These are phyloP conservation scores for Halcyon badia DNA, from an alignment of 2,797 vertebrate species.

Conservation along the genomic window DNA sequence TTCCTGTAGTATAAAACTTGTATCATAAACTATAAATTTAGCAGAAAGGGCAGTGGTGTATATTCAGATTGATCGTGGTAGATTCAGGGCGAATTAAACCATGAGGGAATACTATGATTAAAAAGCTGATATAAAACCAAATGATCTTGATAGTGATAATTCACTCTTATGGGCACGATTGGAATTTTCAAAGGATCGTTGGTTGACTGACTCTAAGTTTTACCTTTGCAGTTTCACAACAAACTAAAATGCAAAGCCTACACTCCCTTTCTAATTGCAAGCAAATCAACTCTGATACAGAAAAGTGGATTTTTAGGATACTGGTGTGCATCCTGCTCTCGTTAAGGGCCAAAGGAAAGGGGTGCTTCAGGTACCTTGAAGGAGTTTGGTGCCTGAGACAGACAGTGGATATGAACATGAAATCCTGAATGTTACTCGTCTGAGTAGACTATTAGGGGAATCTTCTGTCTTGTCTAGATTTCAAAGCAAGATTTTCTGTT, in stretches of 20 bases:
- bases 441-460: neutral
- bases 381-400: neutral
- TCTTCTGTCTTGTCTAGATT: neutral
- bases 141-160: conserved; percentile 27
- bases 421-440: neutral
- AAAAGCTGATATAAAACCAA: conserved; percentile 56
- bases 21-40: conserved; percentile 7
- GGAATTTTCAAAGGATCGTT: neutral
- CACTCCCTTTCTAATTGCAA: neutral
- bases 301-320: neutral
- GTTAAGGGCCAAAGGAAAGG: neutral
- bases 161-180: conserved; percentile 20
- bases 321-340: neutral
- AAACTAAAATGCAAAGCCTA: neutral
- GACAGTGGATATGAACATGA: neutral
- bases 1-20: neutral
- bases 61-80: conserved; percentile 13
- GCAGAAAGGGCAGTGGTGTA: conserved; percentile 15
- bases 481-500: neutral
- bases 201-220: neutral
- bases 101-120: conserved; percentile 40
- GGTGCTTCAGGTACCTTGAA: neutral
- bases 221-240: neutral
- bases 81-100: conserved; percentile 44
- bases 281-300: neutral